A percentile compares a stretch with the other conserved stretches of the same genome.
Evolutionary conservation across 2,797 vertebrate genomes (phyloP).

Genomic region (Melanotaenia nigrans): DNA sequence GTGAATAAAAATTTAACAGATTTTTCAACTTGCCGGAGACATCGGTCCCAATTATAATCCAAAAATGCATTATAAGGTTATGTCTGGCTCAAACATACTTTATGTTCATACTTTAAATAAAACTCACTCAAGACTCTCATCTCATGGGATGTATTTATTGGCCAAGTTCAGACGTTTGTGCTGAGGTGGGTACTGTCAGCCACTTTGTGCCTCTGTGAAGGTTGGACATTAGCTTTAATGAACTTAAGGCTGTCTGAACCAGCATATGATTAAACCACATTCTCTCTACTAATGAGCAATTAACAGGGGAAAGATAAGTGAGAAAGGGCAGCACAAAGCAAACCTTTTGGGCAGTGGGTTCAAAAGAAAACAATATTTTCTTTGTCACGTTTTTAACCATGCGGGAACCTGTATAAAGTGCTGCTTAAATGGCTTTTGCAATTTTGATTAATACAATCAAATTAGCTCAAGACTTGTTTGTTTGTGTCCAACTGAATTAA

Average conservation of each 20-base stretch:
- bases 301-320: slow-evolving; percentile 58
- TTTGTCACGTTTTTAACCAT: slow-evolving; percentile 40
- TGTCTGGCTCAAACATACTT: slow-evolving; percentile 10
- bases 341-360: slow-evolving; percentile 25
- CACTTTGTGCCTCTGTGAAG: slow-evolving; percentile 42
- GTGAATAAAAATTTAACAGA: too few relatives aligned
- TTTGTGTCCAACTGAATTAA: slow-evolving; percentile 22
- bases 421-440: slow-evolving; percentile 21
- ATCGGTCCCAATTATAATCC: slow-evolving; percentile 37
- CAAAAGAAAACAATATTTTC: slow-evolving; percentile 28
- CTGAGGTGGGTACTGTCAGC: slow-evolving; percentile 39
- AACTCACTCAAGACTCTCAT: slow-evolving; percentile 26
- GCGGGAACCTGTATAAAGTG: neutral
- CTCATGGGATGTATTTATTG: slow-evolving; percentile 41
- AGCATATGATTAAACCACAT: slow-evolving; percentile 67
- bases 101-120: slow-evolving; percentile 37
- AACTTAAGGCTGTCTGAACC: slow-evolving; percentile 64
- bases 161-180: slow-evolving; percentile 37
- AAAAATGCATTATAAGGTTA: slow-evolving; percentile 32
- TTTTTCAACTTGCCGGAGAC: neutral
- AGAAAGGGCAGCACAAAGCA: slow-evolving; percentile 35
- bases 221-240: slow-evolving; percentile 69
- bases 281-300: slow-evolving; percentile 72
- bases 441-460: slow-evolving; percentile 24
- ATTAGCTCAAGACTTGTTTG: slow-evolving; percentile 20